Evolutionary conservation across 2,113 vertebrate species (phyloP).

Genomic region (Peromyscus californicus): DNA sequence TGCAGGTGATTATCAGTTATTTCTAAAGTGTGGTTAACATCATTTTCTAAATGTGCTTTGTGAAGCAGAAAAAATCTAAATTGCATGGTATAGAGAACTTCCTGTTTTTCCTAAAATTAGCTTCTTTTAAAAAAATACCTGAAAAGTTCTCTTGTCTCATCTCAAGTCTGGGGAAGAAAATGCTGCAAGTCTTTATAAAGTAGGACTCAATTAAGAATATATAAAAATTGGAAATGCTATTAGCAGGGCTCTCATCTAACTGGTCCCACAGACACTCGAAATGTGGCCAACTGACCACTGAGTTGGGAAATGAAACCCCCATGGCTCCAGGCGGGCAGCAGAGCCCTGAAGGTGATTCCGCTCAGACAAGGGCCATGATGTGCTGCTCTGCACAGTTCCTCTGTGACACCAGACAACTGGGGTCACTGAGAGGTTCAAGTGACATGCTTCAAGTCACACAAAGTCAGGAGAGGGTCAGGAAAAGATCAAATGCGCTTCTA

Average conservation of each 20-base stretch:
- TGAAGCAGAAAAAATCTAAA: conserved; percentile 49
- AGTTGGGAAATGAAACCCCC: conserved; percentile 34
- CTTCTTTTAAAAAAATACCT: conserved; percentile 50
- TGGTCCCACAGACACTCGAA: conserved; percentile 8
- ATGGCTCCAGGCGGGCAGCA: neutral
- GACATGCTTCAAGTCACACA: conserved; percentile 79
- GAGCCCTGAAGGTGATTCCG: conserved; percentile 60
- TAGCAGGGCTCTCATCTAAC: neutral
- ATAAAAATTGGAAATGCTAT: conserved; percentile 32
- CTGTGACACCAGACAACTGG: conserved; percentile 76
- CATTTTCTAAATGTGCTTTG: conserved; percentile 52
- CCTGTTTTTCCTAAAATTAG: conserved; percentile 38
- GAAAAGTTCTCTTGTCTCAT: neutral
- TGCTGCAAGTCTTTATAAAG: neutral
- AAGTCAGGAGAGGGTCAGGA: conserved; percentile 74
- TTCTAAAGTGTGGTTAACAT: conserved; percentile 18
- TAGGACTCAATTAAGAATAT: neutral
- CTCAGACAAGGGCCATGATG: conserved; percentile 69
- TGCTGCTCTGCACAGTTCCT: conserved; percentile 47
- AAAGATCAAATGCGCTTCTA: conserved; percentile 75
- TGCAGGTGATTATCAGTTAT: neutral
- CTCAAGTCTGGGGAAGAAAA: conserved; percentile 40
- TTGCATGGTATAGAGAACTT: neutral
- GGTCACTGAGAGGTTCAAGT: conserved; percentile 77
- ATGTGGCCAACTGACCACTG: neutral